Conservation (phyloP, 2,113 vertebrate genomes). For the Epinephelus moara region DNA sequence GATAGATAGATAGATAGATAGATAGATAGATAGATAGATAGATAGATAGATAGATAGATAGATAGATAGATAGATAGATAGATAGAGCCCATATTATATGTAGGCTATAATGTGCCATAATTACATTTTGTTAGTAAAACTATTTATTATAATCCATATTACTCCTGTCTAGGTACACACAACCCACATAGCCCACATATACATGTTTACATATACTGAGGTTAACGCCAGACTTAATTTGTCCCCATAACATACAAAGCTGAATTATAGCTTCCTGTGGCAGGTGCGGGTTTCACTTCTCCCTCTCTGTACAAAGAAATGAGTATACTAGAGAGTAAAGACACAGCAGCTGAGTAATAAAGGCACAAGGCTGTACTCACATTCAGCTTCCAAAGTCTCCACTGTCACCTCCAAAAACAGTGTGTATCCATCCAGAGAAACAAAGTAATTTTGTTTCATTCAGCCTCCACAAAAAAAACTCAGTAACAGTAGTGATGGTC, state of each 20-base stretch:
- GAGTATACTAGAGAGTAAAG: background rate
- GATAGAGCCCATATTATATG: background rate
- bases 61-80: background rate
- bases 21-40: too few species aligned
- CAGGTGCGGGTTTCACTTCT: slow-evolving; percentile 41
- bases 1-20: too few species aligned
- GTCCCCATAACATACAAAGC: too few species aligned
- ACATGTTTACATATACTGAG: background rate
- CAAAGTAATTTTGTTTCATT: accelerated
- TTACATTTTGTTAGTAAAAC: too few species aligned
- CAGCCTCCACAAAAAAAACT: background rate
- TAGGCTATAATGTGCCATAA: too few species aligned
- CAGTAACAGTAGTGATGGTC: background rate
- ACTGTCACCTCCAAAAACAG: background rate
- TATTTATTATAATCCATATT: background rate
- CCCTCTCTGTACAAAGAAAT: background rate
- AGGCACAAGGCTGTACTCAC: slow-evolving; percentile 39
- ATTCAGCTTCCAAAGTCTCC: background rate
- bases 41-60: too few species aligned
- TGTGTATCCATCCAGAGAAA: slow-evolving; percentile 10
- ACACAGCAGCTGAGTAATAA: background rate
- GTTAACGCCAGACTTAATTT: background rate
- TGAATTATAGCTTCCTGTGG: background rate
- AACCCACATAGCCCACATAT: too few species aligned
- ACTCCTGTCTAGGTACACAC: background rate